A percentile compares a stretch with the other conserved stretches of the same genome.
Conservation (phyloP, 2,797 vertebrate genomes). For the Pipistrellus pygmaeus region DNA sequence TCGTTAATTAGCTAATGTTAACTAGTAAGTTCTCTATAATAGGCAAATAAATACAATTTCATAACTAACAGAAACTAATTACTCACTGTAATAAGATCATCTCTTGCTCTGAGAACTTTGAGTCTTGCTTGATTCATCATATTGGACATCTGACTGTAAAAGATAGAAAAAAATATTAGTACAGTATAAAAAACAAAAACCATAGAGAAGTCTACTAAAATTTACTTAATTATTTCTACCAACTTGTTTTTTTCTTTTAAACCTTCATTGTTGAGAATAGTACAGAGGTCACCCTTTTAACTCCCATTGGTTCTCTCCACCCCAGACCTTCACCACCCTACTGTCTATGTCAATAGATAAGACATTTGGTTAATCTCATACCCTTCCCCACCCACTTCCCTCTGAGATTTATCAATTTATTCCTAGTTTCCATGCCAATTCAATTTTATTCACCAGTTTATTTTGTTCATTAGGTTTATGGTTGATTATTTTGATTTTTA, state of each 20-base stretch:
- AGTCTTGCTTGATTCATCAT: constrained; percentile 99
- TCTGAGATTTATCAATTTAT: background rate
- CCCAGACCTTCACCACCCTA: background rate
- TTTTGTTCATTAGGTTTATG: background rate
- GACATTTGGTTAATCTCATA: background rate
- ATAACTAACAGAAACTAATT: background rate
- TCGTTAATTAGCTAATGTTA: background rate
- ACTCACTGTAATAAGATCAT: constrained; percentile 97
- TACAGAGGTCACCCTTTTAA: background rate
- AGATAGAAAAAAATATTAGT: constrained; percentile 71
- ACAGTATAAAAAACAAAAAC: background rate
- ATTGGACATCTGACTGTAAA: constrained; percentile 98
- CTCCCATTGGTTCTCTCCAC: background rate
- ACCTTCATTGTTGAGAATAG: background rate
- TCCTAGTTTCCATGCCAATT: background rate
- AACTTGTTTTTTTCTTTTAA: background rate
- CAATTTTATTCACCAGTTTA: background rate
- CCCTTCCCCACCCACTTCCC: no score
- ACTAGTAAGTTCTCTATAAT: background rate
- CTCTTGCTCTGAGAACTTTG: constrained; percentile 97
- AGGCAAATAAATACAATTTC: background rate
- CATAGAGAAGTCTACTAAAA: background rate
- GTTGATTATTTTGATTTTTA: background rate
- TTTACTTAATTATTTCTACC: background rate
- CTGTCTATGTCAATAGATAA: background rate